phyloP scores from a whole-genome alignment of 2,888 invertebrate species.

The Globia sparganii region DNA sequence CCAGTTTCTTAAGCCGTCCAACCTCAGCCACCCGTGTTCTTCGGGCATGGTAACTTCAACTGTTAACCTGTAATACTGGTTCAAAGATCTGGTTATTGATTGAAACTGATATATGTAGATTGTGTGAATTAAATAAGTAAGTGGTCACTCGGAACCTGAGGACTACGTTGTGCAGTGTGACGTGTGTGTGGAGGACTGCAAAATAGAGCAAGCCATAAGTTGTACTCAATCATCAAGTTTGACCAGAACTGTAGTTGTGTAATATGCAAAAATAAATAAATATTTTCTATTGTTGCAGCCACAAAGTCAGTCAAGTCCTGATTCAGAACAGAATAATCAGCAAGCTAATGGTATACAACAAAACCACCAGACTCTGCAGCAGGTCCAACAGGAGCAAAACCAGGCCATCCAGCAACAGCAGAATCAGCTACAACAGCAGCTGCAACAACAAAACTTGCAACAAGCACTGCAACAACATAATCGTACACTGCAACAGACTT shows the following conservation, averaged over 20 bases:
- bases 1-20: slow-evolving; percentile 11
- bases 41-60: background rate
- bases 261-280: background rate
- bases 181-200: background rate
- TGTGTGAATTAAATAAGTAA: background rate
- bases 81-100: background rate
- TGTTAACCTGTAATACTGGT: background rate
- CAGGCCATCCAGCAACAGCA: slow-evolving; percentile 79
- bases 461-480: slow-evolving; percentile 80
- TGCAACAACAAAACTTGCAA: slow-evolving; percentile 83
- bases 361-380: slow-evolving; percentile 82
- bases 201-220: background rate
- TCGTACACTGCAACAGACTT: slow-evolving; percentile 74
- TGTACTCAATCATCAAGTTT: background rate
- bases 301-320: slow-evolving; percentile 88
- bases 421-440: slow-evolving; percentile 84
- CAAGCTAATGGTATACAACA: slow-evolving; percentile 87
- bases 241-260: background rate
- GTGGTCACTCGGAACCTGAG: no score
- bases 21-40: background rate
- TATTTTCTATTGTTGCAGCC: slow-evolving; percentile 81
- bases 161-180: background rate
- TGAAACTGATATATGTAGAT: background rate
- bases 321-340: slow-evolving; percentile 86
- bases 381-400: slow-evolving; percentile 82